Evolutionary conservation across 2,888 invertebrate species (phyloP), one percentile per base, ranked within the genome.

Genomic region (Lamproptera curius): DNA sequence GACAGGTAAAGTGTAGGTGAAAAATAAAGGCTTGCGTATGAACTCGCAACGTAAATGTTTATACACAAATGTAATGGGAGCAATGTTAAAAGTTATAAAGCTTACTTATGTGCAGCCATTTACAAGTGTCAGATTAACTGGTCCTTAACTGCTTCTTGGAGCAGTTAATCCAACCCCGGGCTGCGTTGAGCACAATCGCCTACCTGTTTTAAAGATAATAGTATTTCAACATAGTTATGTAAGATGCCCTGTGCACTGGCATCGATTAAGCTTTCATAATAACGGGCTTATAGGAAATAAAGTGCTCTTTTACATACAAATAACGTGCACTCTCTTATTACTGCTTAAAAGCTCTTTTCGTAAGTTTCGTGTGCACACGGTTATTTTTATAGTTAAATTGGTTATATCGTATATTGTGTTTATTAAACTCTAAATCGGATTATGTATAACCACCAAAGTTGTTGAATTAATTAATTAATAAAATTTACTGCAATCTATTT

Each of bases 121-220:
- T 42, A 34, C 17, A 20, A 11, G 10, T 23, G 33, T 42, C 10
- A n/a, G 8, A 16, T 35, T 20, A 10, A 36, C 42, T 35, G 35
- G 8, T 11, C 15, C 26, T 46, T 37, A 42, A 41, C 31, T 38
- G 15, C 26, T 40, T 28, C 14, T 16, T 31, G 16, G 31, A 31
- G 40, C 8, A n/a, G 38, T 44, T 49, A 52, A 52, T 49, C 49
- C 52, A 39, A 33, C 36, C 34, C 43, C 42, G 46, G 40, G 31
- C 33, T 39, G 31, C 28, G 16, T 43, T 33, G 16, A 37, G 13
- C 26, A 43, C 37, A 34, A 51, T 16, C 36, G 33, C 8, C 31
- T 40, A 26, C 34, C 16, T n/a, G 42, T 46, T 42, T 45, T 45
- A 46, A 46, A 35, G 20, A 42, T 26, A 43, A 45, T 38, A 42